Base-by-base conservation (phyloP, 2,113 vertebrate species). In the Pelvicachromis taeniatus region DNA sequence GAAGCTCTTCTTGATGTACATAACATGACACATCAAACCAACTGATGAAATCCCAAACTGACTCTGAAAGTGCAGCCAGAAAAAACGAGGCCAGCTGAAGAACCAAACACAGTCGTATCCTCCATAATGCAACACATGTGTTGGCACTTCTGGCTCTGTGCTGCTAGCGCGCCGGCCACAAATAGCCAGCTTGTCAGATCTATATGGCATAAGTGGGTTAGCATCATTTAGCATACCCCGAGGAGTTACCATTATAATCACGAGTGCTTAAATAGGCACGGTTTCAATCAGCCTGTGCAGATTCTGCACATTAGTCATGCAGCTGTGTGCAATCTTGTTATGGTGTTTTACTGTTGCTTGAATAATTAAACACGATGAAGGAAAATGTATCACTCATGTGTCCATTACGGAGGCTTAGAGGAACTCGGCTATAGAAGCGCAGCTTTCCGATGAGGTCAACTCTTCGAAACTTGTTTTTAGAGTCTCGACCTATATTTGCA, bases 131-230 rank as follows among this genome's bases (percentile, higher is more conserved):
- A 50, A 80, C 58, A 65, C 33, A 77, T 19, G 19, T 38, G n/a
- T 63, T 38, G 21, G 23, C 59, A 45, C 59, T 85, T 80, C 63
- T 80, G 38, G 29, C 63, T 79, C 31, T 77, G 35, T 52, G 77
- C 83, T 45, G 78, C 81, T 53, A 8, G 58, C 87, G n/a, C 58
- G 29, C 1, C 9, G 75, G 50, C 85, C 77, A 31, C 89, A 89
- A 84, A 91, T 80, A 83, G 83, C 83, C 84, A 48, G 87, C 80
- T 40, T 86, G 80, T 93, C 87, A 85, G 61, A 87, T 88, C 79
- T 88, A 80, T 87, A 55, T 81, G 91, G 84, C 82, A 45, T 85
- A 93, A 93, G 79, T 91, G 88, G 89, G 91, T 94, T 92, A 93
- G 87, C 83, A 33, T 87, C 85, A 77, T 58, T 90, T 91, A 83